Percentiles rank a stretch among this genome's conserved stretches.
Conservation (phyloP, 2,113 vertebrate species). For the Capreolus pygargus region DNA sequence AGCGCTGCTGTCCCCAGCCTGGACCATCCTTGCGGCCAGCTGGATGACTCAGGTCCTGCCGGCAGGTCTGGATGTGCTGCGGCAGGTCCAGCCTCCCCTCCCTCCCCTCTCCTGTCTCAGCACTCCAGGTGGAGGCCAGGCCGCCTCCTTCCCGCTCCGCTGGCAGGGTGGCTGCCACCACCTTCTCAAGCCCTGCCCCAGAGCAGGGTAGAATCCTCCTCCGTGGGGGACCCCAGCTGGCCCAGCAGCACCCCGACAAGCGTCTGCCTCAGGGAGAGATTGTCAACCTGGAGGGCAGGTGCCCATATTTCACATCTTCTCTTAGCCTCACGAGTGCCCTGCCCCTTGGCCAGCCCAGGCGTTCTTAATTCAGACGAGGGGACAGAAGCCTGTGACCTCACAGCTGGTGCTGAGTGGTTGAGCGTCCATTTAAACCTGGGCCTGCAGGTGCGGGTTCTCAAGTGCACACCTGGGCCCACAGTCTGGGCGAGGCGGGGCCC, state of each 20-base stretch:
- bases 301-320: neutral
- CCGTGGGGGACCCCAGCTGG: neutral
- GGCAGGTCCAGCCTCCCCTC: neutral
- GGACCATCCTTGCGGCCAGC: neutral
- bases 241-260: neutral
- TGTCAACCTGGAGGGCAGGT: neutral
- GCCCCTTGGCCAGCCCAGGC: neutral
- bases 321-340: neutral
- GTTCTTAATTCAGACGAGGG: neutral
- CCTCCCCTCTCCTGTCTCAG: neutral
- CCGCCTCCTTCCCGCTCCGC: neutral
- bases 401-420: neutral
- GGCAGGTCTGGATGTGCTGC: constrained; percentile 22
- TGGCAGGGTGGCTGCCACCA: neutral
- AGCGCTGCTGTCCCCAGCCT: neutral
- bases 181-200: neutral
- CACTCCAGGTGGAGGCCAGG: rapidly evolving
- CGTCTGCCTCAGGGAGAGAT: neutral
- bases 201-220: neutral
- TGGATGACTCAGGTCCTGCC: constrained; percentile 40
- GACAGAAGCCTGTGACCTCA: neutral
- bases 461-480: rapidly evolving
- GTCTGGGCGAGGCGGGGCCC: neutral
- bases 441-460: neutral
- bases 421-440: neutral